These are phyloP conservation scores for Danio aesculapii DNA, from an alignment of 2,797 vertebrate genomes.

Conservation along the genomic window DNA sequence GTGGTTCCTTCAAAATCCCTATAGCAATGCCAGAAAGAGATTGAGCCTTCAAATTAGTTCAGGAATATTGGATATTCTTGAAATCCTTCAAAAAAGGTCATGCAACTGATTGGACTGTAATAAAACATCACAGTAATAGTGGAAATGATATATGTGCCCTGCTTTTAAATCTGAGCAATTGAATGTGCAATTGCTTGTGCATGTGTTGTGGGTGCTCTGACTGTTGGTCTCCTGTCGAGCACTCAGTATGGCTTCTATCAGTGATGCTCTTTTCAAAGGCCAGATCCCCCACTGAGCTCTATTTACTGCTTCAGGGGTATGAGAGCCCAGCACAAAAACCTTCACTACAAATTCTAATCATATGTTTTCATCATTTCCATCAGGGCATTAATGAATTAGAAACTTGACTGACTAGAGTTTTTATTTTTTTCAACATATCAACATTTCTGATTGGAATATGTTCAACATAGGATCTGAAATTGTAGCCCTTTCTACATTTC, in stretches of 20 bases:
- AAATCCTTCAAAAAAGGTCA: neutral
- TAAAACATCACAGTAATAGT: neutral
- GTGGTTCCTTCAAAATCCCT: neutral
- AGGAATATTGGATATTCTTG: neutral
- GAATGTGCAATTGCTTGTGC: neutral
- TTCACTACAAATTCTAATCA: neutral
- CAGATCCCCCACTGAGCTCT: slow-evolving; percentile 36
- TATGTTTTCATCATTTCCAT: neutral
- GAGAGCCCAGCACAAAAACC: slow-evolving; percentile 13
- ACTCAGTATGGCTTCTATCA: slow-evolving; percentile 35
- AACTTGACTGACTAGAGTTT: neutral
- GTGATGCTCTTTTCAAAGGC: slow-evolving; percentile 45
- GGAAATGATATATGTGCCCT: neutral
- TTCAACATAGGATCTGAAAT: no score
- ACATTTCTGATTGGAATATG: neutral
- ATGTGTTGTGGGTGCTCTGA: slow-evolving; percentile 27
- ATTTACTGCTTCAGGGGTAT: slow-evolving; percentile 39
- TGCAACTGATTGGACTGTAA: neutral
- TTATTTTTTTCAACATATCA: neutral
- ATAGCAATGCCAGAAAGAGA: neutral
- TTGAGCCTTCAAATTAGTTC: neutral
- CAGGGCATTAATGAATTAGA: neutral
- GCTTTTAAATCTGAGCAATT: slow-evolving; percentile 11
- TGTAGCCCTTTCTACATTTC: no score
- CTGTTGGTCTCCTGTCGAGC: slow-evolving; percentile 2